Evolutionary conservation across 2,113 vertebrate species (phyloP).

Genomic region (Centropus unirufus): DNA sequence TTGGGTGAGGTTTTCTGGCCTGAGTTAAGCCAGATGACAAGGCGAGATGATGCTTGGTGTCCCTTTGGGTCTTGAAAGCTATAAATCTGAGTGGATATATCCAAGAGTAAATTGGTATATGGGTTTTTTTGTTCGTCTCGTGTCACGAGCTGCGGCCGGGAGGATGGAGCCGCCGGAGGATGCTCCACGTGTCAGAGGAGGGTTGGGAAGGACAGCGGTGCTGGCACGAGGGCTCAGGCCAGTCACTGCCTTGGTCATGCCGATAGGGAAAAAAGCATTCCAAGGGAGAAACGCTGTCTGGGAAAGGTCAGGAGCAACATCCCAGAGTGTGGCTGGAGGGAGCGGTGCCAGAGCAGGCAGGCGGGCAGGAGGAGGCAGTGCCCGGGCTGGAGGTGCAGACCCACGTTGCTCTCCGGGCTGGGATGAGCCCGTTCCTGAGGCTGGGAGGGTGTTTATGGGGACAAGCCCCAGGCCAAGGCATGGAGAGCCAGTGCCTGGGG

Average conservation of each 20-base stretch:
- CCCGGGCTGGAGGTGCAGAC: background rate
- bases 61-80: slow-evolving; percentile 9
- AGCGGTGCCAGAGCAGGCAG: background rate
- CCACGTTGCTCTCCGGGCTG: accelerated
- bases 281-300: background rate
- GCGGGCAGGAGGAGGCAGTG: background rate
- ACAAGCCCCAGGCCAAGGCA: background rate
- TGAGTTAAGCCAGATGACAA: slow-evolving; percentile 16
- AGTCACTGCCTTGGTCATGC: background rate
- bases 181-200: background rate
- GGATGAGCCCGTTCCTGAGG: background rate
- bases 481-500: background rate
- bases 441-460: slow-evolving; percentile 4
- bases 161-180: background rate
- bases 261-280: background rate
- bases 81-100: background rate
- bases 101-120: background rate
- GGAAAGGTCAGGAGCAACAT: background rate
- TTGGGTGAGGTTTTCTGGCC: slow-evolving; percentile 58
- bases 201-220: background rate
- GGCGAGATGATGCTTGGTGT: slow-evolving; percentile 27
- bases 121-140: background rate
- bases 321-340: background rate
- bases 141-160: background rate
- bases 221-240: background rate